These are phyloP conservation scores for Trinectes maculatus DNA, from an alignment of 2,113 vertebrate genomes.

Conservation along the genomic window DNA sequence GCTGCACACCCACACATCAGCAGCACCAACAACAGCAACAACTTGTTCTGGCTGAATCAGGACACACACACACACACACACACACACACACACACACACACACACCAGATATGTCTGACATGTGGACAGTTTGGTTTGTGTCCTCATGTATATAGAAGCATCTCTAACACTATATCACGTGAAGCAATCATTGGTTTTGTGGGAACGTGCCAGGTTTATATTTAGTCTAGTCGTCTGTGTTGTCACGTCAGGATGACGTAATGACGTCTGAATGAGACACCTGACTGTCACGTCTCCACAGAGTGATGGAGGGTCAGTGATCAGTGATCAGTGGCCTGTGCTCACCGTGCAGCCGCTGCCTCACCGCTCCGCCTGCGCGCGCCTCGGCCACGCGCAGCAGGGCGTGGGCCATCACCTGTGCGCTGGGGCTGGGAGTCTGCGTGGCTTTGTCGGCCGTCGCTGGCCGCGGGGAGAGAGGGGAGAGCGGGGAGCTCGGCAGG, in stretches of 20 bases:
- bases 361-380: conserved; percentile 28
- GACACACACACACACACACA: background rate
- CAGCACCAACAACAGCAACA: conserved; percentile 16
- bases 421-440: conserved; percentile 90
- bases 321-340: conserved; percentile 3
- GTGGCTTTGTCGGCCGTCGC: conserved; percentile 84
- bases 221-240: no score
- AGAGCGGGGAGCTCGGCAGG: conserved; percentile 80
- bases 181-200: no score
- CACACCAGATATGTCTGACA: no score
- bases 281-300: no score
- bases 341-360: conserved; percentile 75
- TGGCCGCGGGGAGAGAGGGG: conserved; percentile 67
- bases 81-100: no score
- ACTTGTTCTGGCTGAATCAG: conserved; percentile 18
- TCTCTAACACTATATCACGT: no score
- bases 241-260: no score
- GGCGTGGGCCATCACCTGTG: conserved; percentile 81
- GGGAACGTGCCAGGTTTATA: no score
- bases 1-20: conserved; percentile 43
- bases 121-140: no score
- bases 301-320: background rate
- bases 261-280: no score
- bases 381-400: conserved; percentile 65
- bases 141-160: no score